Conservation (phyloP, 2,113 vertebrate genomes). For the Pseudolaguvia tuberculata region DNA sequence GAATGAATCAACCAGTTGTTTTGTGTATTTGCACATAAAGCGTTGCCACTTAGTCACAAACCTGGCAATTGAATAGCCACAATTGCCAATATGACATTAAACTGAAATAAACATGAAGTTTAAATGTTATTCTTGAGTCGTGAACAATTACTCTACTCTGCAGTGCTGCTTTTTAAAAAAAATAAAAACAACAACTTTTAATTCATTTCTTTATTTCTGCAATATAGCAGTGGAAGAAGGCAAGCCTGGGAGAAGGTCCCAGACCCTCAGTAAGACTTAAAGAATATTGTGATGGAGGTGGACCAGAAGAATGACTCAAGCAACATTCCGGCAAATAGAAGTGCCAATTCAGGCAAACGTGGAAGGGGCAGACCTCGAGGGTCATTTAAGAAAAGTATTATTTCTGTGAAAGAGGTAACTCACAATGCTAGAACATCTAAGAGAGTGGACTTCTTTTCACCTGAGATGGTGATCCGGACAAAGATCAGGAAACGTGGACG, state of each 20-base stretch:
- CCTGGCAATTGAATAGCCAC: too few species aligned
- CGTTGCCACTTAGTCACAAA: too few species aligned
- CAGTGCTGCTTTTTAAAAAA: too few species aligned
- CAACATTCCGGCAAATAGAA: slow-evolving; percentile 38
- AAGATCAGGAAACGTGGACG: slow-evolving; percentile 47
- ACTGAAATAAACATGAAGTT: too few species aligned
- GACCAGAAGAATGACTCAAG: slow-evolving; percentile 28
- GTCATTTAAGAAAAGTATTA: slow-evolving; percentile 40
- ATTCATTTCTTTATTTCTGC: slow-evolving; percentile 4
- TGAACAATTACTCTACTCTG: neutral
- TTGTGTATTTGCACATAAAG: too few species aligned
- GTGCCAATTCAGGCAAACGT: slow-evolving; percentile 40
- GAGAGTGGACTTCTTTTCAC: slow-evolving; percentile 42
- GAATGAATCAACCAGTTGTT: too few species aligned
- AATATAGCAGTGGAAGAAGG: slow-evolving; percentile 7
- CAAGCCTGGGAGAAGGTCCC: slow-evolving; percentile 18
- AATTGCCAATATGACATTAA: too few species aligned
- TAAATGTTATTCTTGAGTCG: too few species aligned
- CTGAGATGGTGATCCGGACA: slow-evolving; percentile 23
- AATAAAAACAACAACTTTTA: too few species aligned
- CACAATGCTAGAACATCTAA: slow-evolving; percentile 43
- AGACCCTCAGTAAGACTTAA: slow-evolving; percentile 27
- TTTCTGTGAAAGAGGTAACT: slow-evolving; percentile 21
- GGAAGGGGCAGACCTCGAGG: slow-evolving; percentile 50
- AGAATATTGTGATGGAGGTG: slow-evolving; percentile 36